Evolutionary conservation across 2,888 invertebrate genomes (phyloP), one percentile per base, ranked within the genome.

Genomic region (Neria commutata): DNA sequence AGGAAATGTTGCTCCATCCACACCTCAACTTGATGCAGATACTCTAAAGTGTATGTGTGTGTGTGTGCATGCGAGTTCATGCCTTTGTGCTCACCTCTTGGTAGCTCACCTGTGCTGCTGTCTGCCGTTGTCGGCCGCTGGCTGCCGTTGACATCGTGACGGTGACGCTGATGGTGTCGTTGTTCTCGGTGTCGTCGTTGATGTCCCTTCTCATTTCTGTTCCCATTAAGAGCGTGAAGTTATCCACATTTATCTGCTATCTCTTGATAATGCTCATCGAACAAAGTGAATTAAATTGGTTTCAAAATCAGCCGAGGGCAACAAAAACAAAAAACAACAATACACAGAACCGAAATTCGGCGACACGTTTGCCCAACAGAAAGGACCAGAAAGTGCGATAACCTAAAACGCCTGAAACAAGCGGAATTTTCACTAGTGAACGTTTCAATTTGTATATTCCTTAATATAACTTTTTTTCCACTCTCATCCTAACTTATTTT

Each of bases 221-320:
- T 68, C 70, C 78, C 77, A 80, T 80, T 80, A 80, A 80, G 76
- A 77, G 81, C 79, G 80, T 80, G 78, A 79, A 79, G 76, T 74
- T 77, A 76, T 79, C 79, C 76, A 76, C 74, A 78, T 79, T 79
- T 79, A 79, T 80, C 80, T 76, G 76, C 76, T 80, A 79, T 79
- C 81, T 74, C 61, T 71, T 70, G 79, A 79, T 80, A 80, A 79
- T 79, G 79, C 79, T 79, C 79, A 80, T 74, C 79, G 81, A 79
- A 79, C 79, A 79, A 79, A 79, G 79, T 79, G 81, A 79, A 79
- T 80, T 80, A 77, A 79, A 80, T 79, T 80, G 80, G 65, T 72
- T 70, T 71, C 66, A 69, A 76, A n/a, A n/a, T n/a, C n/a, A n/a
- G n/a, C n/a, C n/a, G n/a, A n/a, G n/a, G n/a, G n/a, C n/a, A n/a